Evolutionary conservation across 2,797 vertebrate species (phyloP).

Genomic region (Cetoscarus ocellatus): DNA sequence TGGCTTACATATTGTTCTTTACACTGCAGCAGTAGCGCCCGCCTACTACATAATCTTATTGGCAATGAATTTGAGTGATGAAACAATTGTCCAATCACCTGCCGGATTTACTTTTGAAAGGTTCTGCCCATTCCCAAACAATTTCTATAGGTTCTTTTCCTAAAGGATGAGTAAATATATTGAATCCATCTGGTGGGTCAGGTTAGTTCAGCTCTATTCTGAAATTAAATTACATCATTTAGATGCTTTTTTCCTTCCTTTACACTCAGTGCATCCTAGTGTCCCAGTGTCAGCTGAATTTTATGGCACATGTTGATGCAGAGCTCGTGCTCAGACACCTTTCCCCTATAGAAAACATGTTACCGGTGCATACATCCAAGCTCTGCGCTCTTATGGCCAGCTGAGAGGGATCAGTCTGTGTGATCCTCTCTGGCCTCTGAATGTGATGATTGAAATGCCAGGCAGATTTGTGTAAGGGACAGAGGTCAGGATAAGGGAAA

Average conservation of each 20-base stretch:
- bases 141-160: no score
- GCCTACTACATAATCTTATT: no score
- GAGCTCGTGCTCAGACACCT: slow-evolving; percentile 30
- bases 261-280: slow-evolving; percentile 1
- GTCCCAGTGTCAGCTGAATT: neutral
- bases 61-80: no score
- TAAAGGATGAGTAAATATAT: no score
- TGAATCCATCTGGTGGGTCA: no score
- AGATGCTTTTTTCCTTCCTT: neutral
- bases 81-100: no score
- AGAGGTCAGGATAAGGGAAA: slow-evolving; percentile 59
- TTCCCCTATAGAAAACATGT: slow-evolving; percentile 4
- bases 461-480: slow-evolving; percentile 60
- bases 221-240: no score
- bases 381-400: slow-evolving; percentile 15
- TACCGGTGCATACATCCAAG: neutral
- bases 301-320: slow-evolving; percentile 13
- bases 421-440: slow-evolving; percentile 37
- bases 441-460: slow-evolving; percentile 71
- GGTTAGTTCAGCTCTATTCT: no score
- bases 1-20: no score
- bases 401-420: slow-evolving; percentile 44
- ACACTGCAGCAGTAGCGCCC: no score
- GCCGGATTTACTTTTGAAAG: no score
- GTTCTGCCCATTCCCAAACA: no score